Percentiles rank a stretch among this genome's conserved stretches.
phyloP scores from a whole-genome alignment of 2,113 vertebrate genomes.

The Oncorhynchus tshawytscha region DNA sequence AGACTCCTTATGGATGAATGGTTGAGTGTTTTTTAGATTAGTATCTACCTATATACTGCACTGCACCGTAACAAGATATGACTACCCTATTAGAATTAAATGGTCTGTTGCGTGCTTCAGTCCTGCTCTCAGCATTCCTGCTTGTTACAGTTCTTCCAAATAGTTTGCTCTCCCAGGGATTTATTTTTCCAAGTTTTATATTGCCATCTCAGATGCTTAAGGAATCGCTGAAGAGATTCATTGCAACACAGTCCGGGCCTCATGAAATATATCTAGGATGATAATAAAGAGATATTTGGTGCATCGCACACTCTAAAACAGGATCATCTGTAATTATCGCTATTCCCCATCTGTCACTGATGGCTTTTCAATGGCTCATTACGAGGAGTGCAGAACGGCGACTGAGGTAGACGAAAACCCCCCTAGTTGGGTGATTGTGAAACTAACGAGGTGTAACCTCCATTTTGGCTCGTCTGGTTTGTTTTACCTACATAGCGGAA shows the following conservation, averaged over 20 bases:
- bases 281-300: conserved; percentile 42
- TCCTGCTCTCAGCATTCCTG: not conserved
- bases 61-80: not conserved
- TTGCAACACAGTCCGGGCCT: conserved; percentile 21
- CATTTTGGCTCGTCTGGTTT: conserved; percentile 36
- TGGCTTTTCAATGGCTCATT: conserved; percentile 57
- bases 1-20: not conserved
- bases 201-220: conserved; percentile 23
- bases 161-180: not conserved
- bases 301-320: conserved; percentile 29
- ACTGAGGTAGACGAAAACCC: conserved; percentile 39
- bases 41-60: not conserved
- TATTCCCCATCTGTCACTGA: conserved; percentile 45
- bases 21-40: conserved; percentile 5
- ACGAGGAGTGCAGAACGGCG: conserved; percentile 37
- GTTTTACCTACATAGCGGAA: conserved; percentile 59
- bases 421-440: conserved; percentile 50
- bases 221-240: conserved; percentile 40
- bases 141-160: not conserved
- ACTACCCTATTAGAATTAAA: conserved; percentile 20
- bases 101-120: conserved; percentile 9
- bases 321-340: conserved; percentile 47
- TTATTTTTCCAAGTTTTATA: conserved; percentile 29
- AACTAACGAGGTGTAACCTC: conserved; percentile 44
- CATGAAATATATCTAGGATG: conserved; percentile 48